A percentile compares a stretch with the other conserved stretches of the same genome.
Conservation (phyloP, 92 coral and sea anemone genomes). For the Scolanthus callimorphus region DNA sequence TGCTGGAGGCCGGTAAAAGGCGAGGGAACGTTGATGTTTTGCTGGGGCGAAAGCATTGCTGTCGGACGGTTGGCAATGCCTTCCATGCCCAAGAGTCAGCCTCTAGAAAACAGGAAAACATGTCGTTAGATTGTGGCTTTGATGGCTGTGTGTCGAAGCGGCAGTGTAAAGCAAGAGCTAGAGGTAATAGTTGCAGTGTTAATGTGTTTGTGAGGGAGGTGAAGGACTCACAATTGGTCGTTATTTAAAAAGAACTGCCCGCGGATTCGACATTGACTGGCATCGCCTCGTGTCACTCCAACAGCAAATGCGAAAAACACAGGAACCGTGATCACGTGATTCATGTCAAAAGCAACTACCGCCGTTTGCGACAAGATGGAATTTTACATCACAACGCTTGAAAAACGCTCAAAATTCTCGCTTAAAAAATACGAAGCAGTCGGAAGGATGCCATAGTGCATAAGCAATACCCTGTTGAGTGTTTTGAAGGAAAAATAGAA, state of each 20-base stretch:
- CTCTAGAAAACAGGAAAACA: slow-evolving; percentile 51
- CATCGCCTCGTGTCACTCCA: slow-evolving; percentile 55
- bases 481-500: too few species aligned
- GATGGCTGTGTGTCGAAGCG: slow-evolving; percentile 46
- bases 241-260: slow-evolving; percentile 98
- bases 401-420: too few species aligned
- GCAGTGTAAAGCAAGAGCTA: slow-evolving; percentile 76
- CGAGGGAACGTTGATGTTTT: slow-evolving; percentile 56
- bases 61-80: slow-evolving; percentile 82
- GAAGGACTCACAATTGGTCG: slow-evolving; percentile 99
- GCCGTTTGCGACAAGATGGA: slow-evolving; percentile 10
- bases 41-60: slow-evolving; percentile 72
- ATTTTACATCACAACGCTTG: background rate
- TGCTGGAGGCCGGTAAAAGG: slow-evolving; percentile 70
- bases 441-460: too few species aligned
- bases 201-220: slow-evolving; percentile 98
- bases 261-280: slow-evolving; percentile 72
- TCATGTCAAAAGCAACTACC: slow-evolving; percentile 1
- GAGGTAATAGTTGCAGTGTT: slow-evolving; percentile 82
- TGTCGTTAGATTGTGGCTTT: slow-evolving; percentile 42
- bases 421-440: too few species aligned
- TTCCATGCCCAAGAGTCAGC: slow-evolving; percentile 68
- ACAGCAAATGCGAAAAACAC: slow-evolving; percentile 34
- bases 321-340: slow-evolving; percentile 39
- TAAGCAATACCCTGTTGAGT: too few species aligned